phyloP scores from a whole-genome alignment of 92 coral and sea anemone genomes.

The Meandrina meandrites region DNA sequence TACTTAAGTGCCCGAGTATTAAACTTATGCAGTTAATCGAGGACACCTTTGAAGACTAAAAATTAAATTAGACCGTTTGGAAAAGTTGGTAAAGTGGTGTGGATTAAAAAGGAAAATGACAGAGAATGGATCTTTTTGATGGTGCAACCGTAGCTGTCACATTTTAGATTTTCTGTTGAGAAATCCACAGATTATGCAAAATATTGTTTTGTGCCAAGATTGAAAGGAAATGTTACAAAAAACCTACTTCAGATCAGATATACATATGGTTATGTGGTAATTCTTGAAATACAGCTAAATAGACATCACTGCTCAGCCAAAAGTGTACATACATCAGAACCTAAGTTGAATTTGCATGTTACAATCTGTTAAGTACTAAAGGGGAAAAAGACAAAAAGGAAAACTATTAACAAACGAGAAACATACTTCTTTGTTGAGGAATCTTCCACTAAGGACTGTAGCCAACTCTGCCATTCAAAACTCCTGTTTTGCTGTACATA shows the following conservation, averaged over 20 bases:
- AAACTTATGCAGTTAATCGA: too few species aligned
- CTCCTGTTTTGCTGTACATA: constrained; percentile 89
- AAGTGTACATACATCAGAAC: neutral
- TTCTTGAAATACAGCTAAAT: too few species aligned
- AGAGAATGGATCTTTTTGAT: neutral
- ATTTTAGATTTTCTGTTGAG: too few species aligned
- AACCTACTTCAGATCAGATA: too few species aligned
- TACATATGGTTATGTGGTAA: too few species aligned
- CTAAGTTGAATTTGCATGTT: neutral
- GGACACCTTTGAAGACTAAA: too few species aligned
- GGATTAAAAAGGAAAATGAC: neutral
- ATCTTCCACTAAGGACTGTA: constrained; percentile 68
- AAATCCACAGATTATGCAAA: too few species aligned
- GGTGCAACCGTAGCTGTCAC: neutral
- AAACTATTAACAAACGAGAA: neutral
- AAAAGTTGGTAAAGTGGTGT: neutral
- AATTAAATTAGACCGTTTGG: too few species aligned
- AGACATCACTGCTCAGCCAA: too few species aligned
- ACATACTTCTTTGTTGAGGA: constrained; percentile 85
- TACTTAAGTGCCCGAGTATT: too few species aligned
- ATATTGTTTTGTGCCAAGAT: too few species aligned
- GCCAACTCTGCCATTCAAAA: constrained; percentile 92
- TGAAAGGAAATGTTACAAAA: too few species aligned
- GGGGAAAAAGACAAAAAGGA: neutral
- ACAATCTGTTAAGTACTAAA: neutral